Percentiles rank a stretch among this genome's conserved stretches.
Evolutionary conservation across 2,888 invertebrate genomes (phyloP).

Genomic region (Pandemis cinnamomeana): DNA sequence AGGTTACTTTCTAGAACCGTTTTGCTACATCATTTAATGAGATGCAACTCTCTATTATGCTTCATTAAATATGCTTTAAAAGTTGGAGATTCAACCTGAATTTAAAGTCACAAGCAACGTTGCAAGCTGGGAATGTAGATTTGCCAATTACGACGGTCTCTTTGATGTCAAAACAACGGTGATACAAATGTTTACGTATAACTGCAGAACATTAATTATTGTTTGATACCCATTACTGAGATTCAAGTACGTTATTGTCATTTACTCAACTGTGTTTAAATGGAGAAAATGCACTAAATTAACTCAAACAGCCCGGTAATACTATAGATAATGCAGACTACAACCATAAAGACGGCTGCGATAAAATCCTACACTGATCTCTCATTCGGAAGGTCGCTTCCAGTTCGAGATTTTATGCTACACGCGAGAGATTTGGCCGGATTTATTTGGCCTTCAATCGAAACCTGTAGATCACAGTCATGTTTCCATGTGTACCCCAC

Average conservation of each 20-base stretch:
- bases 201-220: neutral
- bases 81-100: neutral
- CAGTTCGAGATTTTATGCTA: no score
- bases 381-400: no score
- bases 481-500: no score
- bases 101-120: neutral
- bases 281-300: neutral
- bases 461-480: no score
- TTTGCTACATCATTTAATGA: neutral
- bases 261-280: neutral
- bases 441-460: no score
- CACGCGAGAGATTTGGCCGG: no score
- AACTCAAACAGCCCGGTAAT: neutral
- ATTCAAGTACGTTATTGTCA: neutral
- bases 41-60: neutral
- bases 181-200: neutral
- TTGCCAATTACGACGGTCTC: neutral
- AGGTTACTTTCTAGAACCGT: neutral
- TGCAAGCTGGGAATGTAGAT: neutral
- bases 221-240: neutral
- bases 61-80: neutral
- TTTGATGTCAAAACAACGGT: neutral
- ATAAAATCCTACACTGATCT: no score
- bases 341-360: no score
- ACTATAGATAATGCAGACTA: neutral